Evolutionary conservation across 2,797 vertebrate species (phyloP).

Genomic region (Artibeus lituratus): DNA sequence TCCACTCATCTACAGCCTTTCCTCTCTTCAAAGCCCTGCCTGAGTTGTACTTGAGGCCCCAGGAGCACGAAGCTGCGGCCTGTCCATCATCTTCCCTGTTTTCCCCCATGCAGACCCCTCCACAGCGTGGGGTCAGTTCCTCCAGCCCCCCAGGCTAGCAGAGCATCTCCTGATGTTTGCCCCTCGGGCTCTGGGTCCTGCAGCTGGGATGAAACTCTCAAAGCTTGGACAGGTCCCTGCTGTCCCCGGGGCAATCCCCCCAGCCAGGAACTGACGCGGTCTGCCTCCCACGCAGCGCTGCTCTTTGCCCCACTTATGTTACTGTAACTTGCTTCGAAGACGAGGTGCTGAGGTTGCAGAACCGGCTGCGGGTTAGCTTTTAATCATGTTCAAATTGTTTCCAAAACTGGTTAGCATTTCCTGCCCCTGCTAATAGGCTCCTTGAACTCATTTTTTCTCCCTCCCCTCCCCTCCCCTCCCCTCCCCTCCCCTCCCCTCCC

Average conservation of each 20-base stretch:
- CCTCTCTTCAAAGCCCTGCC: not conserved
- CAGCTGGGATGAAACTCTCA: not conserved
- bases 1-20: not conserved
- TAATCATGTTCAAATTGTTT: slow-evolving; percentile 23
- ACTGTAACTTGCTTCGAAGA: slow-evolving; percentile 20
- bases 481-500: too few relatives aligned
- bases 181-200: not conserved
- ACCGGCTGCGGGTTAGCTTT: slow-evolving; percentile 48
- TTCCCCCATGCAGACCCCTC: not conserved
- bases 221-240: not conserved
- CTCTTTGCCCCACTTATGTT: slow-evolving; percentile 54
- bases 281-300: not conserved
- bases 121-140: too few relatives aligned
- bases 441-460: not conserved
- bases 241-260: slow-evolving; percentile 28
- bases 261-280: slow-evolving; percentile 27
- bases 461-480: too few relatives aligned
- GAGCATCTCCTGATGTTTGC: not conserved
- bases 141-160: not conserved
- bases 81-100: not conserved
- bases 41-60: not conserved
- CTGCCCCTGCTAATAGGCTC: not conserved
- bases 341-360: not conserved
- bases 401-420: slow-evolving; percentile 52
- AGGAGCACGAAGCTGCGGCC: not conserved